Evolutionary conservation across 2,113 vertebrate genomes (phyloP), one percentile per base, ranked within the genome.

Genomic region (Chlorodrepanis virens): DNA sequence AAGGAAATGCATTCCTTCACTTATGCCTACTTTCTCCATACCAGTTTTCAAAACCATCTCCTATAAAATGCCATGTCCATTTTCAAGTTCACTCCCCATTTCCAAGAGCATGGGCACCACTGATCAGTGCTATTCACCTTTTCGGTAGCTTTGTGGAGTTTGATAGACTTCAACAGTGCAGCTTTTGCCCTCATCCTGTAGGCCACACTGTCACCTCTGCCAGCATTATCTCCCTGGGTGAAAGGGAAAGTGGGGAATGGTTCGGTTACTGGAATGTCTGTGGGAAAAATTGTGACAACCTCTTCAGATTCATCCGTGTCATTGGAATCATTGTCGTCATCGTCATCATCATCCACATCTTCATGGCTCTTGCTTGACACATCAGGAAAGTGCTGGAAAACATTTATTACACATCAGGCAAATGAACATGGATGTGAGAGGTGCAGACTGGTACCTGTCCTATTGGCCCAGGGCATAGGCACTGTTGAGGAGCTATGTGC

Each of bases 221-320:
- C 97, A 1, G 93, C 28, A 0, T 94, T 88, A 63, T 83, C 79
- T 52, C 97, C 96, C 16, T 18, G 65, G 6, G 97, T 98, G 69
- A 96, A 93, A 44, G 74, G 31, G n/a, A 69, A 65, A n/a, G 97
- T 95, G 49, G 93, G 84, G 33, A 85, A 78, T 13, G 76, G 23
- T 16, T 47, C 27, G 3, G 97, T 96, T 56, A 76, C 31, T n/a
- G 98, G 91, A 25, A 49, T 13, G 7, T 92, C 84, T 5, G 96
- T 97, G 90, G 98, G 89, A 28, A 61, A 64, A 23, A 42, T 15
- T 0, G 96, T 97, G 83, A 61, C 8, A 16, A 52, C 37, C 65
- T 98, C 98, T 10, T 98, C 94, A 0, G 98, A 98, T 54, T 98
- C 98, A 45, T 98, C 96, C 0, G 97, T 78, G 33, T 98, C 97